A percentile compares a stretch with the other conserved stretches of the same genome.
phyloP scores from a whole-genome alignment of 2,797 vertebrate genomes.

The Crocodylus rhombifer region DNA sequence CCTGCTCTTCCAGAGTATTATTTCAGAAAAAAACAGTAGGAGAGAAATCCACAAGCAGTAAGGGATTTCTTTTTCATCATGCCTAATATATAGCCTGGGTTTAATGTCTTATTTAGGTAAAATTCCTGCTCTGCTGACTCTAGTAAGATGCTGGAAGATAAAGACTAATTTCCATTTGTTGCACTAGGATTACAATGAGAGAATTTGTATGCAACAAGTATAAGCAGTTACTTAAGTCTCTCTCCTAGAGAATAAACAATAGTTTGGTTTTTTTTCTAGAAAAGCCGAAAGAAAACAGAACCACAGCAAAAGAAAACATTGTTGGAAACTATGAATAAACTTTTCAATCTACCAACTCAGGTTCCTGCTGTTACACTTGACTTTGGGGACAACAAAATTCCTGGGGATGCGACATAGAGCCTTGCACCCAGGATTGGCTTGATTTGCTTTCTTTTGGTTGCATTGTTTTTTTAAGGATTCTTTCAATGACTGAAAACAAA shows the following conservation, averaged over 20 bases:
- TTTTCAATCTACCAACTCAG: neutral
- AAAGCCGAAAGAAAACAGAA: neutral
- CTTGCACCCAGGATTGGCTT: neutral
- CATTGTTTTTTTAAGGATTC: neutral
- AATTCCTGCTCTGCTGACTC: constrained; percentile 1
- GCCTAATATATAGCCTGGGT: neutral
- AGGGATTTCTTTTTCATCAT: neutral
- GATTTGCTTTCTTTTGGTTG: neutral
- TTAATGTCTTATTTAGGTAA: neutral
- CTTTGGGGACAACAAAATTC: accelerated
- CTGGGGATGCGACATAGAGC: neutral
- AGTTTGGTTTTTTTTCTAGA: neutral
- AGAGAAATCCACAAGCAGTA: neutral
- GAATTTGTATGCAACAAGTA: neutral
- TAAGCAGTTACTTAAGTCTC: neutral
- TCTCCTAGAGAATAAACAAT: neutral
- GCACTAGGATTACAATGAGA: accelerated
- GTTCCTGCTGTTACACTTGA: accelerated
- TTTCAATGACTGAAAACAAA: neutral
- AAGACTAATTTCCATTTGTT: neutral
- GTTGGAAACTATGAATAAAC: neutral
- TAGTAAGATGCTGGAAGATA: neutral
- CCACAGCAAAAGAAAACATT: neutral
- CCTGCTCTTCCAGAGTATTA: neutral
- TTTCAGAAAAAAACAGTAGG: neutral